A percentile compares a stretch with the other conserved stretches of the same genome.
Conservation (phyloP, 2,888 invertebrate genomes). For the Cerceris rybyensis region DNA sequence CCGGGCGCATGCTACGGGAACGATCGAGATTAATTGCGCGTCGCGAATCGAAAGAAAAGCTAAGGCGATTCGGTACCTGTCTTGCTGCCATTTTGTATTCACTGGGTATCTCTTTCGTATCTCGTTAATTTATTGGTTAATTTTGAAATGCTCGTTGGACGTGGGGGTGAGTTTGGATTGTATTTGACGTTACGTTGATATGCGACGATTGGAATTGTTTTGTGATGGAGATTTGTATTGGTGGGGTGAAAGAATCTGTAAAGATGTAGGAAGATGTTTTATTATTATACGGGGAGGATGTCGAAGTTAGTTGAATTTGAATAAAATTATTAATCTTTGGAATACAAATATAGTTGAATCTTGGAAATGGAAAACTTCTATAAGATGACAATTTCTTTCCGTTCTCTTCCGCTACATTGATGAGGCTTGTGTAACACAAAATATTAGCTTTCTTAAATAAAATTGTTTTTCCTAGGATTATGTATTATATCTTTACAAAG, state of each 20-base stretch:
- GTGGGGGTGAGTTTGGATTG: neutral
- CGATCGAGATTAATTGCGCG: slow-evolving; percentile 67
- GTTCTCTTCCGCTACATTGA: no score
- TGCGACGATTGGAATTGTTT: neutral
- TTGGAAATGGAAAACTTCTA: no score
- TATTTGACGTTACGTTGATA: neutral
- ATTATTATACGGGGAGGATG: no score
- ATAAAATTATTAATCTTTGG: no score
- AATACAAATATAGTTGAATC: no score
- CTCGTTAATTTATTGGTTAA: slow-evolving; percentile 55
- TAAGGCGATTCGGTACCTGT: slow-evolving; percentile 25
- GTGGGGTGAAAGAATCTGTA: neutral
- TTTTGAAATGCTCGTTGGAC: slow-evolving; percentile 32
- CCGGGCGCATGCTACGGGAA: slow-evolving; percentile 42
- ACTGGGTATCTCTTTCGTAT: slow-evolving; percentile 25
- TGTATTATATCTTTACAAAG: no score
- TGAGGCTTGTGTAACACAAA: no score
- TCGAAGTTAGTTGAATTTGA: no score
- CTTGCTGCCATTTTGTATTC: slow-evolving; percentile 35
- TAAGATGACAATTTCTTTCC: no score
- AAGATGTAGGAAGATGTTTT: no score
- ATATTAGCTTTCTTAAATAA: no score
- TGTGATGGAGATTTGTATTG: neutral
- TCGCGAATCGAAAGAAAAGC: slow-evolving; percentile 54
- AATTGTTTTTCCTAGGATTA: no score